Conservation (phyloP, 2,113 vertebrate species). For the Malaclemys terrapin region DNA sequence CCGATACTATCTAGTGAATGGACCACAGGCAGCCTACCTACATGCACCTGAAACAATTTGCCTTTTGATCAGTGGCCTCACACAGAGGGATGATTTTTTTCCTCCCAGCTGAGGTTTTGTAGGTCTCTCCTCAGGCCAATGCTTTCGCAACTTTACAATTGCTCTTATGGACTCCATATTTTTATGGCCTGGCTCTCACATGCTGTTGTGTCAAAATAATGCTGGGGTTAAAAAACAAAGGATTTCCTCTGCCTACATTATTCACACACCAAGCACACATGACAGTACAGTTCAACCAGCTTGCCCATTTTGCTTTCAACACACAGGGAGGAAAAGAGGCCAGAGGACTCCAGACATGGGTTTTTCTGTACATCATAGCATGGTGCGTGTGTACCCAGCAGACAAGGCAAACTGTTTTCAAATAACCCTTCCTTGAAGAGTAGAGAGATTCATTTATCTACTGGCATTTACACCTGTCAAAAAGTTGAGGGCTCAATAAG, state of each 20-base stretch:
- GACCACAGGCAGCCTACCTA: too few species aligned
- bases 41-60: background rate
- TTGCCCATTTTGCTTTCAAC: constrained; percentile 41
- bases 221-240: constrained; percentile 22
- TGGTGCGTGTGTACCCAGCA: constrained; percentile 32
- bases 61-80: background rate
- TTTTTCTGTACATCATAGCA: constrained; percentile 44
- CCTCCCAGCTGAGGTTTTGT: background rate
- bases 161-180: background rate
- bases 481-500: constrained; percentile 27
- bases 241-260: background rate
- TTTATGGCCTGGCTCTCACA: background rate
- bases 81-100: background rate
- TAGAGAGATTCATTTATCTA: constrained; percentile 56
- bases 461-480: constrained; percentile 69
- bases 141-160: background rate
- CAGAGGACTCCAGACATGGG: constrained; percentile 24
- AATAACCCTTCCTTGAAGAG: constrained; percentile 70
- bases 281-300: background rate
- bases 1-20: background rate
- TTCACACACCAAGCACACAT: background rate
- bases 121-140: background rate
- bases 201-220: background rate
- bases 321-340: background rate
- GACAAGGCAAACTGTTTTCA: constrained; percentile 45